Evolutionary conservation across 2,797 vertebrate species (phyloP), one percentile per base, ranked within the genome.

Genomic region (Enteromius unitaeniatus): DNA sequence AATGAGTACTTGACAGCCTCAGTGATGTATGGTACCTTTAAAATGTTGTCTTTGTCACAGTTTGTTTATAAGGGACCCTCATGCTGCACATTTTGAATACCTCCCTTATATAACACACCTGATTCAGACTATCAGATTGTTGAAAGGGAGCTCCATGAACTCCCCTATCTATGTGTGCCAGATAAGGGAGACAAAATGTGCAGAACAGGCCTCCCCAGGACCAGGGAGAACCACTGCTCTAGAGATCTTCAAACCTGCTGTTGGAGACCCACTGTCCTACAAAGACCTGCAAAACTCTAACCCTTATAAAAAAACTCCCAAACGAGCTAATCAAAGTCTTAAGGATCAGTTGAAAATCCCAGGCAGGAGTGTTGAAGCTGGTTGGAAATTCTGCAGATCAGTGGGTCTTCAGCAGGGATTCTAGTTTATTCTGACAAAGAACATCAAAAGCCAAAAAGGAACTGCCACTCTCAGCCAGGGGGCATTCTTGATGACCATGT

Each of bases 401-500:
- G n/a, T 58, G n/a, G 9, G 55, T 58, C 55, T 23, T 58, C 10
- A 23, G 55, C 21, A 55, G 21, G 21, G 11, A 2, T 28, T 55
- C 49, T 75, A 21, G 73, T 75, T 40, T 55, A 58, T 67, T 53
- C 21, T 26, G 26, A 55, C n/a, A 40, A 5, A 53, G n/a, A 69
- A 68, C 21, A 9, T 31, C 49, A 0, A 31, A 34, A 21, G 3
- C 4, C 1, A 81, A 60, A 7, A 69, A 72, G 34, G 6, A 8
- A 3, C 14, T 7, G 72, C 49, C 5, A 40, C 40, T 64, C 69
- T 47, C 34, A 58, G 85, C 83, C 83, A 28, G 51, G 53, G 83
- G 87, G 15, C 21, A 23, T 84, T 85, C 75, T 77, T 84, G 47
- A 82, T 84, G 76, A 42, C 82, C 68, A 21, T 85, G 84, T 86